Conservation (phyloP, 2,888 invertebrate genomes). For the Mellilla xanthometata region DNA sequence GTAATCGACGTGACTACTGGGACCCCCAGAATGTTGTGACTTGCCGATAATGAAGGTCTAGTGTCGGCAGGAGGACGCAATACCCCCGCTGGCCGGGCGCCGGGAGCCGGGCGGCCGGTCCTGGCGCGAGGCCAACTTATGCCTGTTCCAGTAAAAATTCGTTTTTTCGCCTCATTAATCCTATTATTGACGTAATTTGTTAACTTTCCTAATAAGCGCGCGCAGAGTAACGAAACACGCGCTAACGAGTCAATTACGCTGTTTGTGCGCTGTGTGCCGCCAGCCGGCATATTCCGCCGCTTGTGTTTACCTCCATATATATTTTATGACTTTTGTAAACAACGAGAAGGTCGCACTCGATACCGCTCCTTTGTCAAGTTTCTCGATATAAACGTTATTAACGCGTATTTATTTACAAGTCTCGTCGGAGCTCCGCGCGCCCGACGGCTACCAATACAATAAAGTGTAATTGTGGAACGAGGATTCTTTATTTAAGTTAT, state of each 20-base stretch:
- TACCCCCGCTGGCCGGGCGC: not conserved
- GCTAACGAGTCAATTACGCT: constrained; percentile 18
- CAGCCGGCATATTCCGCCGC: constrained; percentile 12
- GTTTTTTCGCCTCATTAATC: constrained; percentile 30
- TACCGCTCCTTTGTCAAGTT: constrained; percentile 7
- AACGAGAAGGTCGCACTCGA: constrained; percentile 9
- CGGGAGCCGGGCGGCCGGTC: too few species aligned
- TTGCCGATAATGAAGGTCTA: too few species aligned
- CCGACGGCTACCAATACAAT: too few species aligned
- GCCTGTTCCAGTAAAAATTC: constrained; percentile 28
- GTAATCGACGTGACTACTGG: too few species aligned
- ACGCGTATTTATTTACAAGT: not conserved
- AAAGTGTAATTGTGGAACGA: not conserved
- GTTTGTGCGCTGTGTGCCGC: constrained; percentile 9
- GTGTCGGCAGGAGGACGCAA: too few species aligned
- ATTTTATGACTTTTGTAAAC: constrained; percentile 14
- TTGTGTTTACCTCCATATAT: constrained; percentile 9
- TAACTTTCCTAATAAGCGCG: constrained; percentile 23
- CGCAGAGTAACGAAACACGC: constrained; percentile 11
- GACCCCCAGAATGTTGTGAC: too few species aligned
- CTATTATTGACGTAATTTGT: constrained; percentile 31
- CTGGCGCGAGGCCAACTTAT: constrained; percentile 12
- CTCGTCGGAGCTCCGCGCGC: not conserved
- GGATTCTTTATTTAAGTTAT: not conserved
- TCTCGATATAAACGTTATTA: not conserved